Evolutionary conservation across 2,113 vertebrate species (phyloP).

Genomic region (Siniperca chuatsi): DNA sequence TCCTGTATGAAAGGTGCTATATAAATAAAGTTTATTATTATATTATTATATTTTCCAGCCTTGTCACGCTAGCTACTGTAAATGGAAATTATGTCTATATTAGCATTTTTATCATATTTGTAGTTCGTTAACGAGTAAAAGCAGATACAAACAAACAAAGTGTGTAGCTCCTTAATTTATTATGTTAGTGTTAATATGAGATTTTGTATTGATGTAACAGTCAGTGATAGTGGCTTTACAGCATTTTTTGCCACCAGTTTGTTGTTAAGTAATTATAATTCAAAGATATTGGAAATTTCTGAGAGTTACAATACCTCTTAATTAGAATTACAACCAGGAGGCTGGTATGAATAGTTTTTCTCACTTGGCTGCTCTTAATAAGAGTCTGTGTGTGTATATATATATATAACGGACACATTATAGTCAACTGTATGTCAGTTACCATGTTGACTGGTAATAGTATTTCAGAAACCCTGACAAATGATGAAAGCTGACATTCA

Average conservation of each 20-base stretch:
- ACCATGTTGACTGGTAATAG: slow-evolving; percentile 3
- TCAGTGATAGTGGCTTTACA: neutral
- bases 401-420: neutral
- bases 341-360: slow-evolving; percentile 5
- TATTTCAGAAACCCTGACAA: slow-evolving; percentile 49
- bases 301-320: neutral
- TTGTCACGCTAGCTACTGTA: neutral
- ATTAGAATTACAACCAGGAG: neutral
- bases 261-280: neutral
- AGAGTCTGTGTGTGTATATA: neutral
- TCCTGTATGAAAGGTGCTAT: no score
- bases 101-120: neutral
- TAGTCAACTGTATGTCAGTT: neutral
- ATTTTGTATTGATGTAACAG: neutral
- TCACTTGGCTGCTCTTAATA: neutral
- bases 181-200: neutral
- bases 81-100: neutral
- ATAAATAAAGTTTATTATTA: no score
- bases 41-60: neutral
- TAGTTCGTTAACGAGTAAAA: neutral
- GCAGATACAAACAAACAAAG: neutral
- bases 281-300: neutral
- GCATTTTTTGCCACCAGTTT: neutral
- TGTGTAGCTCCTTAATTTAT: neutral
- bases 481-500: slow-evolving; percentile 79